Base-by-base conservation (phyloP, 1,140 invertebrate genomes). In the Cardiocondyla obscurior region DNA sequence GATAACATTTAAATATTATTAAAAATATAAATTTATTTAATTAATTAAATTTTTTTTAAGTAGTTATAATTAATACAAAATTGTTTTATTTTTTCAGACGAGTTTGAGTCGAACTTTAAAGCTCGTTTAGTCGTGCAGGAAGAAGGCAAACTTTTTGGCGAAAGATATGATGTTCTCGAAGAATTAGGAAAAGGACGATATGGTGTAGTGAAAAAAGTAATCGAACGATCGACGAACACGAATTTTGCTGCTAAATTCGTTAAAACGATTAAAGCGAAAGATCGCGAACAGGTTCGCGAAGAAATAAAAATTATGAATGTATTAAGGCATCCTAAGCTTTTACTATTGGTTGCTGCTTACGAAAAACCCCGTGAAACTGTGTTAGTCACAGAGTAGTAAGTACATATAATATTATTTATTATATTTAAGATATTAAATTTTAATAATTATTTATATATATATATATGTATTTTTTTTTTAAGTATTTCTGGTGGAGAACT, bases 341-440 rank as follows among this genome's bases (percentile, higher is more conserved):
- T 99, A 4, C 97, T 98, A 90, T 93, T 99, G 19, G 95, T 96
- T 2, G 98, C 98, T 49, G 98, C 98, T 28, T 99, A 97, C 92
- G 97, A 98, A 86, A 96, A 96, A 89, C 95, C 96, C 16, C 95
- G 96, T 83, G 98, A 99, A 94, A 97, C 98, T 91, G 96, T 98
- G 36, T 97, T 99, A 95, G 96, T 99, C 25, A 98, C 98, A 90
- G 98, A 99, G 95, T 99, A 98, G 98, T 99, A 95, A 97, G 97
- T 96, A 81, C 10, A 87, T 14, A 22, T 84, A 83, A 67, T 7
- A 76, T 67, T 7, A 8, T 42, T 49, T 8, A n/a, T 33, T 36
- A 36, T 0, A 53, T 42, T 0, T 65, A 14, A 2, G 0, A 3
- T 69, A 44, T 36, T 46, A 19, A 19, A 57, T 58, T 44, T 44